These are phyloP conservation scores for Drosophila lini DNA, from an alignment of 1,140 invertebrate genomes.

Conservation along the genomic window DNA sequence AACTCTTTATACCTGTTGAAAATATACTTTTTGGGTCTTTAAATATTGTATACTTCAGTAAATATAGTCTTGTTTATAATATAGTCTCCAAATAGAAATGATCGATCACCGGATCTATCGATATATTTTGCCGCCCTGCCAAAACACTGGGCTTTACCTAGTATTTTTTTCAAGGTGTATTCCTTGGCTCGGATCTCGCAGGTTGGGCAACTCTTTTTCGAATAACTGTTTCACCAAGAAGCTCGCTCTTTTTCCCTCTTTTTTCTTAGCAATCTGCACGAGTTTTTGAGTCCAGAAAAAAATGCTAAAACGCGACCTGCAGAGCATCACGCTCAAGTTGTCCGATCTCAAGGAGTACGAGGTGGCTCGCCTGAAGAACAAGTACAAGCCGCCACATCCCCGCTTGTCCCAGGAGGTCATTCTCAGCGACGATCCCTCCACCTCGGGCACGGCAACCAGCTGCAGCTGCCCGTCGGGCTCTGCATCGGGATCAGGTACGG, in stretches of 20 bases:
- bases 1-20: too few species aligned
- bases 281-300: neutral
- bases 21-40: too few species aligned
- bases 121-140: neutral
- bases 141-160: neutral
- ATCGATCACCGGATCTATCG: neutral
- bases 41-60: too few species aligned
- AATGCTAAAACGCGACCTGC: slow-evolving; percentile 64
- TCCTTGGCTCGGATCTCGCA: neutral
- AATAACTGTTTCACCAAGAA: slow-evolving; percentile 10
- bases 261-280: neutral
- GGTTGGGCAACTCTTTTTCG: neutral
- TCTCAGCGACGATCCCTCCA: slow-evolving; percentile 37
- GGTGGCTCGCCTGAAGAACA: slow-evolving; percentile 48
- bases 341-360: slow-evolving; percentile 65
- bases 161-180: neutral
- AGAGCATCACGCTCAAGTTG: slow-evolving; percentile 52
- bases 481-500: neutral
- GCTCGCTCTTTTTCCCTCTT: too few species aligned
- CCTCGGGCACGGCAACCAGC: slow-evolving; percentile 31
- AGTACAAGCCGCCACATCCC: slow-evolving; percentile 11
- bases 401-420: slow-evolving; percentile 26
- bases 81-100: neutral
- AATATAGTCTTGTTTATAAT: too few species aligned
- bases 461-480: slow-evolving; percentile 18